phyloP scores from a whole-genome alignment of 1,140 invertebrate species.

The Drusus annulatus region DNA sequence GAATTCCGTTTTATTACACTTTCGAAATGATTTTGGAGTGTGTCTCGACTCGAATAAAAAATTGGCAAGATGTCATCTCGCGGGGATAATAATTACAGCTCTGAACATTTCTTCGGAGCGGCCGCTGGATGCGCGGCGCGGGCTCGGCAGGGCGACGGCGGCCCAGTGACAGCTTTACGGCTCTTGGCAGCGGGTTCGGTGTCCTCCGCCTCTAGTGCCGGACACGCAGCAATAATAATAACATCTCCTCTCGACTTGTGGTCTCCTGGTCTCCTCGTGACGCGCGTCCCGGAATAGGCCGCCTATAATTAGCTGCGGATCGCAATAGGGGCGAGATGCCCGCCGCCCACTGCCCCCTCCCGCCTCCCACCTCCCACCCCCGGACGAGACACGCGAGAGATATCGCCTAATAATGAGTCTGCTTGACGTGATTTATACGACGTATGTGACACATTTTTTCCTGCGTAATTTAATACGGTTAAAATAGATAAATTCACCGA shows the following conservation, averaged over 20 bases:
- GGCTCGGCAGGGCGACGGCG: neutral
- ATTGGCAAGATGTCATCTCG: conserved; percentile 48
- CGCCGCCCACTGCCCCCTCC: conserved; percentile 46
- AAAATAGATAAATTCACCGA: too few species aligned
- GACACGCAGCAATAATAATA: conserved; percentile 50
- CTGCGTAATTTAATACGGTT: too few species aligned
- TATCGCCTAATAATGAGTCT: conserved; percentile 59
- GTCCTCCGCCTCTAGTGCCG: conserved; percentile 46
- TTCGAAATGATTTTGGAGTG: conserved; percentile 32
- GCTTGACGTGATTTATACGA: conserved; percentile 55
- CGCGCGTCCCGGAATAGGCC: conserved; percentile 52
- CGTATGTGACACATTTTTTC: conserved; percentile 47
- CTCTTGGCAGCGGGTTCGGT: conserved; percentile 56
- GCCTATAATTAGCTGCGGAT: conserved; percentile 54
- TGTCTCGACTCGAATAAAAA: conserved; percentile 28
- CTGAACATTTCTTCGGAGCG: conserved; percentile 38
- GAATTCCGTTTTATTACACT: conserved; percentile 40
- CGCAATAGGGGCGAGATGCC: conserved; percentile 50
- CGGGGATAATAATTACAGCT: conserved; percentile 47
- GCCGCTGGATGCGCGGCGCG: neutral
- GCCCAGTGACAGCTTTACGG: conserved; percentile 55
- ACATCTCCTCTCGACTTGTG: conserved; percentile 46
- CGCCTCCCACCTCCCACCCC: conserved; percentile 39
- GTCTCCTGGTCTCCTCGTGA: conserved; percentile 40
- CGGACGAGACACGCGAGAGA: conserved; percentile 46